These are phyloP conservation scores for Trichogramma pretiosum DNA, from an alignment of 1,140 invertebrate species.

Conservation along the genomic window DNA sequence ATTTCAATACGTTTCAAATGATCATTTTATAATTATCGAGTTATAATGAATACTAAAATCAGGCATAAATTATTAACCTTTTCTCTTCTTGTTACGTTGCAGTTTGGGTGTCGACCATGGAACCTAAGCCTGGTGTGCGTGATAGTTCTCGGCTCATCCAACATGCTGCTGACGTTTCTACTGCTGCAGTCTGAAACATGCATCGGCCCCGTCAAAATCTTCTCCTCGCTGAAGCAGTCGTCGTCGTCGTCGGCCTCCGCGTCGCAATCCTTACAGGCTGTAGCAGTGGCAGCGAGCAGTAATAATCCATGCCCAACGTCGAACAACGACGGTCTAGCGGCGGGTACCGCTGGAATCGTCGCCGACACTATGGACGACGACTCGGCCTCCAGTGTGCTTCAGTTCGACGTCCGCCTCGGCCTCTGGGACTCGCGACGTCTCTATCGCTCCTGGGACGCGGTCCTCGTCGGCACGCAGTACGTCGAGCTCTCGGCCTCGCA, in stretches of 20 bases:
- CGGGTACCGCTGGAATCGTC: background rate
- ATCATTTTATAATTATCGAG: too few relatives aligned
- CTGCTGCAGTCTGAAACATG: constrained; percentile 46
- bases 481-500: constrained; percentile 48
- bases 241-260: constrained; percentile 12
- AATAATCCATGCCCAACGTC: constrained; percentile 26
- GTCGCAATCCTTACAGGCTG: constrained; percentile 20
- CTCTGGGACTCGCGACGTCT: constrained; percentile 61
- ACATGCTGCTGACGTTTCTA: constrained; percentile 60
- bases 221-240: background rate
- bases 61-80: too few relatives aligned
- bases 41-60: too few relatives aligned
- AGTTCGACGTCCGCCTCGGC: constrained; percentile 56
- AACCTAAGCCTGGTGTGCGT: constrained; percentile 57
- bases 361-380: background rate
- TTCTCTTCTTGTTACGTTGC: constrained; percentile 20
- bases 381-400: constrained; percentile 16
- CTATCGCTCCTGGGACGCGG: constrained; percentile 66
- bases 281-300: constrained; percentile 20
- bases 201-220: background rate
- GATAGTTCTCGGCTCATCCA: constrained; percentile 56
- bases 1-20: too few relatives aligned
- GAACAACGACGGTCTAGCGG: background rate
- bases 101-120: constrained; percentile 58
- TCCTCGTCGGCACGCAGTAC: constrained; percentile 56